Percentiles rank a stretch among this genome's conserved stretches.
These are phyloP conservation scores for Sialis lutaria DNA, from an alignment of 2,888 invertebrate genomes.

Conservation along the genomic window DNA sequence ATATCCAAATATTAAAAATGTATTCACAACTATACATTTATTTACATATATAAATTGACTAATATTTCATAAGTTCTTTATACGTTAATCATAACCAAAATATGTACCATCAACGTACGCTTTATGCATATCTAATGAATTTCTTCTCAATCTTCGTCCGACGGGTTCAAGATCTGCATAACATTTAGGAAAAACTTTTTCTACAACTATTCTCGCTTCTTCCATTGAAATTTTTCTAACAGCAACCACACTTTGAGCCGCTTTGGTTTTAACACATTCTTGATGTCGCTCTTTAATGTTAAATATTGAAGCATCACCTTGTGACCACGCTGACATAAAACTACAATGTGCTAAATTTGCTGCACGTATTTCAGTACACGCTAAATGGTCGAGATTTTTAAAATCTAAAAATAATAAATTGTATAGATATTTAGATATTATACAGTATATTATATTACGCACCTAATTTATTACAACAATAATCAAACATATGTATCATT, in stretches of 20 bases:
- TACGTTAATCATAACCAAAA: conserved; percentile 51
- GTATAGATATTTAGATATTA: too few relatives aligned
- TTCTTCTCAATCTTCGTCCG: conserved; percentile 57
- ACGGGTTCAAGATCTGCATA: conserved; percentile 87
- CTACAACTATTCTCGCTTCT: conserved; percentile 60
- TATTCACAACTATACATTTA: too few relatives aligned
- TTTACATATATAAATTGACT: too few relatives aligned
- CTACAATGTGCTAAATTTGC: conserved; percentile 90
- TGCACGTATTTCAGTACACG: conserved; percentile 89
- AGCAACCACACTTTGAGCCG: conserved; percentile 64
- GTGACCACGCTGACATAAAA: conserved; percentile 59
- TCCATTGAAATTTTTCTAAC: conserved; percentile 54
- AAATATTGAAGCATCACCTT: conserved; percentile 57
- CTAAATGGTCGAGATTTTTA: conserved; percentile 77
- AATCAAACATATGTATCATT: conserved; percentile 93
- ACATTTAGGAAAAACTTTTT: conserved; percentile 78
- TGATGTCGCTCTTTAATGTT: conserved; percentile 60
- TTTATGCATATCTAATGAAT: conserved; percentile 56
- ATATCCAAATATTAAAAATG: too few relatives aligned
- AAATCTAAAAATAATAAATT: conserved; percentile 36
- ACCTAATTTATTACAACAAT: conserved; percentile 61
- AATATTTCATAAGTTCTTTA: neutral
- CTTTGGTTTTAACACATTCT: conserved; percentile 83
- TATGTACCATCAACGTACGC: conserved; percentile 60
- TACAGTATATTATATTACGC: too few relatives aligned